These are phyloP conservation scores for Heliornis fulica DNA, from an alignment of 2,113 vertebrate species.

Conservation along the genomic window DNA sequence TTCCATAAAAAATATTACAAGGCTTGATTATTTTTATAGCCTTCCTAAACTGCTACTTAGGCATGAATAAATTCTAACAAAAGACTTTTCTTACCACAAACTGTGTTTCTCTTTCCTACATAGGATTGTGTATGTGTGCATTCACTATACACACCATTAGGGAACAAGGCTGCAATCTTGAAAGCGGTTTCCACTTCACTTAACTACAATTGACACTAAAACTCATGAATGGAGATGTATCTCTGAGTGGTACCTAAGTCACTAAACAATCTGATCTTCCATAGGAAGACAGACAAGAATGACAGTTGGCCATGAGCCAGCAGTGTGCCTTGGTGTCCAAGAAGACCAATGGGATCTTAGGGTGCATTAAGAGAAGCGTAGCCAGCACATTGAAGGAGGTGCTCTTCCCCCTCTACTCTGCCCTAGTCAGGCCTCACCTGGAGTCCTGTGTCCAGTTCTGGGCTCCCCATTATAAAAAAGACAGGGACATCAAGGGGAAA, in stretches of 20 bases:
- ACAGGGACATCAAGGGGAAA: too few species aligned
- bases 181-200: neutral
- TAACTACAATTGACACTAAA: neutral
- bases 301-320: too few species aligned
- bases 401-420: too few species aligned
- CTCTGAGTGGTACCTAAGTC: neutral
- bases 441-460: too few species aligned
- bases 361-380: too few species aligned
- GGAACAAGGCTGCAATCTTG: neutral
- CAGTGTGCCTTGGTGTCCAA: too few species aligned
- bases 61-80: neutral
- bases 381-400: too few species aligned
- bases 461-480: too few species aligned
- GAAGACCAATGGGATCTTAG: too few species aligned
- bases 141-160: neutral
- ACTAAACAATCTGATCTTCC: neutral
- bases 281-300: too few species aligned
- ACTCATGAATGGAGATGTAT: neutral
- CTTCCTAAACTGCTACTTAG: neutral
- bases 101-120: neutral
- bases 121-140: neutral
- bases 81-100: neutral
- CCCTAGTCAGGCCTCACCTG: too few species aligned
- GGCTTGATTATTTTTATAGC: neutral
- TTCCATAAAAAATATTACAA: neutral